Base-by-base conservation (phyloP, 1,140 invertebrate species). In the Plutomurus gul region DNA sequence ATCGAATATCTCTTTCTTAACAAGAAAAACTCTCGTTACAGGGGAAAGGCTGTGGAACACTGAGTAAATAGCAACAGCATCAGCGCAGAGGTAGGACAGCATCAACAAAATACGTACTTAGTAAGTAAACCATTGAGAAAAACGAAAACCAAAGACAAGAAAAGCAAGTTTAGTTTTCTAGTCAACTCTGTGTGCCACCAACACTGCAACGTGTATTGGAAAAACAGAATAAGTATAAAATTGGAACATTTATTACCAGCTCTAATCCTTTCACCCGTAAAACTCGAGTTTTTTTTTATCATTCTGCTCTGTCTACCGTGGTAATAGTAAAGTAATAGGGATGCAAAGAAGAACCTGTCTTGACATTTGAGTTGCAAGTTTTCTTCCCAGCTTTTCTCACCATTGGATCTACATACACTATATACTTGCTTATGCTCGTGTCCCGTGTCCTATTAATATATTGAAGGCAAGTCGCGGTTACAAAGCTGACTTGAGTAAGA, bases 181-280 rank as follows among this genome's bases (percentile, higher is more conserved):
- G 39, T 6, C 30, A 65, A 36, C 36, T 33, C 13, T n/a, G 56
- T 18, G 56, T 33, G 36, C 25, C 39, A 13, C 10, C 39, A 43
- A 13, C 56, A 33, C 51, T 13, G 22, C 11, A 25, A 51, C 13
- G 10, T 65, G 30, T 65, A 65, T 65, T 65, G 56, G 56, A 65
- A 65, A 65, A 65, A 65, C 56, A 65, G 56, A 65, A 65, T 36
- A 65, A n/a, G 56, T 65, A 65, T 65, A 65, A 65, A 65, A 65
- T 65, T 65, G 56, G 56, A 65, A 65, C 56, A 65, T 65, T 65
- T 65, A 65, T 65, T 65, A 65, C 56, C 56, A 65, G 25, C 56
- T 65, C 56, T 65, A 65, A 65, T 65, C 56, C 56, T 65, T 65
- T 65, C 56, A 65, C 56, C 56, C 56, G 56, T 65, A 65, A 65